Evolutionary conservation across 2,888 invertebrate genomes (phyloP).

Genomic region (Temnothorax rugatulus): DNA sequence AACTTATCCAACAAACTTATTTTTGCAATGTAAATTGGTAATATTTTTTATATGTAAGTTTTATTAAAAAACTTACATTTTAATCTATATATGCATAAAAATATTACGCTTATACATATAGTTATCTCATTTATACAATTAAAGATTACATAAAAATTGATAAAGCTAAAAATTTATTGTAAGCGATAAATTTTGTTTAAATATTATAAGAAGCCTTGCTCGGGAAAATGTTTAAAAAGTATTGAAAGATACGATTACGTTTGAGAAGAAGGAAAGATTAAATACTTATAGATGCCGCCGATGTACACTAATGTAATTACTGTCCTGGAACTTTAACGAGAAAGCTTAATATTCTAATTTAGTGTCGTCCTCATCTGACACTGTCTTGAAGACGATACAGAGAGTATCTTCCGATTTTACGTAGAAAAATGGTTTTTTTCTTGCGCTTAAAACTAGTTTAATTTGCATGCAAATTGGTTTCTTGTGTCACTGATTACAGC

Average conservation of each 20-base stretch:
- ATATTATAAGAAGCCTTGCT: background rate
- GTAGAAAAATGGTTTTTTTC: slow-evolving; percentile 10
- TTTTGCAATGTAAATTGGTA: background rate
- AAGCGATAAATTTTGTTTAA: background rate
- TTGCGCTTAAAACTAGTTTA: slow-evolving; percentile 23
- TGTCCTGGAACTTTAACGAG: slow-evolving; percentile 27
- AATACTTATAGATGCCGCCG: background rate
- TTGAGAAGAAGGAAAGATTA: background rate
- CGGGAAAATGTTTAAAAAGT: background rate
- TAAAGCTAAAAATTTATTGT: background rate
- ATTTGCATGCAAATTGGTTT: slow-evolving; percentile 40
- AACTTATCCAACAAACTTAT: background rate
- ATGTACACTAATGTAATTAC: slow-evolving; percentile 10
- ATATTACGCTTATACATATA: background rate
- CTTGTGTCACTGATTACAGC: slow-evolving; percentile 35
- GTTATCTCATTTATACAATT: background rate
- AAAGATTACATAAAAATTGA: background rate
- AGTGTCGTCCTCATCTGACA: slow-evolving; percentile 5
- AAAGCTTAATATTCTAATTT: slow-evolving; percentile 37
- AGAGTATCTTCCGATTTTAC: slow-evolving; percentile 15
- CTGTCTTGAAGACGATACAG: slow-evolving; percentile 8
- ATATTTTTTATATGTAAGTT: background rate
- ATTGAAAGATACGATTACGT: background rate
- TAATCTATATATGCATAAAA: background rate
- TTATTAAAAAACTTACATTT: background rate